phyloP scores from a whole-genome alignment of 2,888 invertebrate genomes.

The Nemurella pictetii region DNA sequence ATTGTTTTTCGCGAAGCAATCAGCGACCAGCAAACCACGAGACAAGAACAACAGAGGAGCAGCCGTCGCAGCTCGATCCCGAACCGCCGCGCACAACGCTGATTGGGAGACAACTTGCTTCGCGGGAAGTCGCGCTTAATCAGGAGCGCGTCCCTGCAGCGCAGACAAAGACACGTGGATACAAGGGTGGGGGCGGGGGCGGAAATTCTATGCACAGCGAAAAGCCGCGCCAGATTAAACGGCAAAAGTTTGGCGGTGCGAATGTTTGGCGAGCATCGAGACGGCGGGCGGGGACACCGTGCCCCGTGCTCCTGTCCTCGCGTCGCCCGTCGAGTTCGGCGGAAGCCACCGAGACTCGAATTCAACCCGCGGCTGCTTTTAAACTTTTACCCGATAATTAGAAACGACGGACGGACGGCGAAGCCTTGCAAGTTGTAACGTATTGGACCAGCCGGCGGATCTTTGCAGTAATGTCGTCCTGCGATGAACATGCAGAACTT shows the following conservation, averaged over 20 bases:
- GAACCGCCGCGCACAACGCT: not conserved
- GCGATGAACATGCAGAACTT: too few species aligned
- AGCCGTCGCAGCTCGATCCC: not conserved
- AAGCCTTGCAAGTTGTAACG: too few species aligned
- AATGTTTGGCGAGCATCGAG: not conserved
- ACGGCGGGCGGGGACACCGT: too few species aligned
- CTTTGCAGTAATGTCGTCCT: too few species aligned
- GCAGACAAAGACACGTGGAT: not conserved
- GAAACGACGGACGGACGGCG: not conserved
- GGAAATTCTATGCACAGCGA: not conserved
- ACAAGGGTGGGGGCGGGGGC: not conserved
- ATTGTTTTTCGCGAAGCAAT: not conserved
- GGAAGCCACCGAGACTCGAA: too few species aligned
- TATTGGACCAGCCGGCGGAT: too few species aligned
- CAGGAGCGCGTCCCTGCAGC: not conserved
- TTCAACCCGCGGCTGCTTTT: too few species aligned
- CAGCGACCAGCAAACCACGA: not conserved
- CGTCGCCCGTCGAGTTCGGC: too few species aligned
- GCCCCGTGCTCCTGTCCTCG: too few species aligned
- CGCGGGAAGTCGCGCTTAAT: not conserved
- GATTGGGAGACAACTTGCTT: not conserved
- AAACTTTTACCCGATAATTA: not conserved
- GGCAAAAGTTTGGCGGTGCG: not conserved
- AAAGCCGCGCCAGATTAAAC: not conserved
- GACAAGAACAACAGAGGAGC: not conserved